A percentile compares a stretch with the other conserved stretches of the same genome.
Conservation (phyloP, 1,140 invertebrate species). For the Alviniconcha marisindica region DNA sequence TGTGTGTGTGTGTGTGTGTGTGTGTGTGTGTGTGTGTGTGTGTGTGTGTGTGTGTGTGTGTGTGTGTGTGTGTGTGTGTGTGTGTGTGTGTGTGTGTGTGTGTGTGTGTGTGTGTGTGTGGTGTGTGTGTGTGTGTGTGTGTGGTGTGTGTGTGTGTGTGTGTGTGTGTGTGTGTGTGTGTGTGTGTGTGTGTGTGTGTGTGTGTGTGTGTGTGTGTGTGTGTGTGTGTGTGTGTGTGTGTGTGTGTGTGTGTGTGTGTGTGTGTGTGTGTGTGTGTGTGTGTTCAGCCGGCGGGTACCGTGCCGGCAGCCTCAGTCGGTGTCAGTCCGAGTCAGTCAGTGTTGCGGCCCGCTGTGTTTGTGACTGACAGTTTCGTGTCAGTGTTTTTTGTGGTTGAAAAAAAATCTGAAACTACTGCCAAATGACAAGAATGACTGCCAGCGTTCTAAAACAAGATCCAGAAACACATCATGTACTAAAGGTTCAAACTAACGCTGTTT, state of each 20-base stretch:
- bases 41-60: neutral
- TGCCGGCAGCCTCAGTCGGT: too few species aligned
- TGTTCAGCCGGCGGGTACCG: too few species aligned
- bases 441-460: too few species aligned
- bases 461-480: too few species aligned
- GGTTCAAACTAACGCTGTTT: too few species aligned
- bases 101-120: conserved; percentile 26
- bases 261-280: conserved; percentile 8
- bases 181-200: conserved; percentile 19
- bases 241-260: conserved; percentile 13
- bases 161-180: conserved; percentile 9
- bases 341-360: too few species aligned
- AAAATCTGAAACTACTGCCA: too few species aligned
- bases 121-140: neutral
- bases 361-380: too few species aligned
- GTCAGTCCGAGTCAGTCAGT: too few species aligned
- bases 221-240: conserved; percentile 20
- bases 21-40: neutral
- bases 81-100: neutral
- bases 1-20: conserved; percentile 17
- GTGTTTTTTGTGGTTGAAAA: too few species aligned
- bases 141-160: neutral
- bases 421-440: too few species aligned
- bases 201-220: conserved; percentile 20
- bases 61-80: neutral